Base-by-base conservation (phyloP, 2,888 invertebrate genomes). In the Siphlonurus alternatus region DNA sequence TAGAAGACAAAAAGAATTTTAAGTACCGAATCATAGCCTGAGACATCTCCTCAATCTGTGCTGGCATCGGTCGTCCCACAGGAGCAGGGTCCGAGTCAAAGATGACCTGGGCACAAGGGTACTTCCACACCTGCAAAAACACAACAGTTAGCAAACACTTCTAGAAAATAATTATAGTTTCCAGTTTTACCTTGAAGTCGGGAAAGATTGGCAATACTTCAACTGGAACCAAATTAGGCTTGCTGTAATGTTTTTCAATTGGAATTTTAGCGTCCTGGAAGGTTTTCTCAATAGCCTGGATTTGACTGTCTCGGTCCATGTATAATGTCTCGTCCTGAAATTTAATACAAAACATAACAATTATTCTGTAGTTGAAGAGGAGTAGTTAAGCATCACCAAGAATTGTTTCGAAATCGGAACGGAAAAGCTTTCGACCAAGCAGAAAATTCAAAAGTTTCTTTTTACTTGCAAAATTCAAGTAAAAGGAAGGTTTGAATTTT, bases 31-130 rank as follows among this genome's bases (percentile, higher is more conserved):
- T 97, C 94, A 98, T 96, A 71, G 97, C 98, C 76, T 98, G 96
- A 25, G 95, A 95, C 96, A 98, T 97, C 74, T 96, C 94, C 75
- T 97, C 96, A 71, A 93, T 84, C 73, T 95, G 93, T 7, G 89
- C 89, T 24, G 91, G 88, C 61, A 89, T 84, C 70, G 90, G 85
- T 72, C 90, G 87, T 65, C 91, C 93, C 56, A 86, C 80, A 0
- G 96, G 95, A 3, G 97, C 94, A 10, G 98, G 98, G 78, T 99
- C 99, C 0, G 95, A 91, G 75, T 99, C 99, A 75, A 99, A 99
- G 73, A 97, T 94, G 68, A 99, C 98, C 70, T 83, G 81, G 61
- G 98, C 97, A 76, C 96, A 98, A 0, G 97, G 95, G 78, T 94
- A 94, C 74, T 93, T 94, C 98, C 98, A 99, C 72, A 95, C 82